phyloP scores from a whole-genome alignment of 2,888 invertebrate genomes.

The Dolichopus griseipennis region DNA sequence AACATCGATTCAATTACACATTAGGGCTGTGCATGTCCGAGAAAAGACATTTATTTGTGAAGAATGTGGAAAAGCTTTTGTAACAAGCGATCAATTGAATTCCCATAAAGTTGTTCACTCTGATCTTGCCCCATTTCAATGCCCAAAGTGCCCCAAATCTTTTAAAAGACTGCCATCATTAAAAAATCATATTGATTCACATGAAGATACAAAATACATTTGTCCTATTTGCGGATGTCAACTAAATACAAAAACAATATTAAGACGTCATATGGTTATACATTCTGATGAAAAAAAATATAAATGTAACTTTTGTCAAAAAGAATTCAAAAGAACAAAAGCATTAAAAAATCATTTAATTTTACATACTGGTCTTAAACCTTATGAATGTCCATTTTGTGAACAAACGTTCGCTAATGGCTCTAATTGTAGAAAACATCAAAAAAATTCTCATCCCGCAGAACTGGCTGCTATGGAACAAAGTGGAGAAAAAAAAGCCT shows the following conservation, averaged over 20 bases:
- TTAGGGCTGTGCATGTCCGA: constrained; percentile 15
- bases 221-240: constrained; percentile 15
- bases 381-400: constrained; percentile 42
- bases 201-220: background rate
- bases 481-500: constrained; percentile 5
- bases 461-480: constrained; percentile 36
- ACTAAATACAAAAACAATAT: constrained; percentile 44
- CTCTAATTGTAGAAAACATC: constrained; percentile 42
- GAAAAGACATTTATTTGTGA: constrained; percentile 32
- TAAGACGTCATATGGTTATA: constrained; percentile 43
- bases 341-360: constrained; percentile 41
- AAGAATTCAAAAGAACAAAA: constrained; percentile 41
- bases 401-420: constrained; percentile 41
- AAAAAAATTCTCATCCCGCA: constrained; percentile 39
- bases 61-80: constrained; percentile 34
- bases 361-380: constrained; percentile 40
- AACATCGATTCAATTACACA: background rate
- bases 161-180: constrained; percentile 19
- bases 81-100: constrained; percentile 36
- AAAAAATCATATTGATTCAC: background rate
- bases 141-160: constrained; percentile 27
- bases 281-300: constrained; percentile 38
- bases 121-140: constrained; percentile 33
- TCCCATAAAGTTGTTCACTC: constrained; percentile 35
- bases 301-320: constrained; percentile 39